Percentiles rank a stretch among this genome's conserved stretches.
Evolutionary conservation across 2,113 vertebrate genomes (phyloP).

Genomic region (Phycodurus eques): DNA sequence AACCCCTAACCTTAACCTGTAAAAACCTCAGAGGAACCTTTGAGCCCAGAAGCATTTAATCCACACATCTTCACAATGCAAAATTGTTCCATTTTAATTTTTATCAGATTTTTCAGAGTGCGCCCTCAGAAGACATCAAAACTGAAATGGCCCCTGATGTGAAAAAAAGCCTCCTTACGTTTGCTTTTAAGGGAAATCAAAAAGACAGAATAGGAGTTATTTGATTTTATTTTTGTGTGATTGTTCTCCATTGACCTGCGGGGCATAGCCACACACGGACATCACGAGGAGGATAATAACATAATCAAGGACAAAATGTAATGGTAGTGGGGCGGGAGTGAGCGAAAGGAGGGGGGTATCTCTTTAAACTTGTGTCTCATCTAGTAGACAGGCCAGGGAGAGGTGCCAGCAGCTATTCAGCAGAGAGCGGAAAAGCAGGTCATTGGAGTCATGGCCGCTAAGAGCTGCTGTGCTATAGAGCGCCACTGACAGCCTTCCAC

Average conservation of each 20-base stretch:
- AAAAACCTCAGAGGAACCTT: background rate
- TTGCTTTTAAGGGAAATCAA: constrained; percentile 18
- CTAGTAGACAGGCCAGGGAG: constrained; percentile 65
- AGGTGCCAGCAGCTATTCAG: constrained; percentile 72
- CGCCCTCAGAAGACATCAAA: background rate
- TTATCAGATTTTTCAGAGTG: background rate
- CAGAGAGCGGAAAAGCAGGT: constrained; percentile 70
- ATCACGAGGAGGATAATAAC: constrained; percentile 63
- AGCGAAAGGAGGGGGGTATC: constrained; percentile 15
- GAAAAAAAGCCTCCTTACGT: background rate
- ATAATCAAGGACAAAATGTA: constrained; percentile 65
- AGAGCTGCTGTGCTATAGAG: constrained; percentile 69
- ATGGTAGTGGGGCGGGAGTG: constrained; percentile 24
- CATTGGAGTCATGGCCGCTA: constrained; percentile 71
- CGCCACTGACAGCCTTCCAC: constrained; percentile 66
- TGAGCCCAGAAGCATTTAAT: background rate
- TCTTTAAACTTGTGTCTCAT: constrained; percentile 64
- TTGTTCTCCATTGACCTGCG: constrained; percentile 56
- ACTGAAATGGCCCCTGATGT: background rate
- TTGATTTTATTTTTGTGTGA: constrained; percentile 40
- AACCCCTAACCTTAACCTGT: background rate
- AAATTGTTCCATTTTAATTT: background rate
- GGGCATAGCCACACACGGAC: constrained; percentile 52
- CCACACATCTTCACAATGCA: background rate
- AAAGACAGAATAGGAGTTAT: constrained; percentile 47